Conservation (phyloP, 2,113 vertebrate genomes). For the Chrysemys picta region DNA sequence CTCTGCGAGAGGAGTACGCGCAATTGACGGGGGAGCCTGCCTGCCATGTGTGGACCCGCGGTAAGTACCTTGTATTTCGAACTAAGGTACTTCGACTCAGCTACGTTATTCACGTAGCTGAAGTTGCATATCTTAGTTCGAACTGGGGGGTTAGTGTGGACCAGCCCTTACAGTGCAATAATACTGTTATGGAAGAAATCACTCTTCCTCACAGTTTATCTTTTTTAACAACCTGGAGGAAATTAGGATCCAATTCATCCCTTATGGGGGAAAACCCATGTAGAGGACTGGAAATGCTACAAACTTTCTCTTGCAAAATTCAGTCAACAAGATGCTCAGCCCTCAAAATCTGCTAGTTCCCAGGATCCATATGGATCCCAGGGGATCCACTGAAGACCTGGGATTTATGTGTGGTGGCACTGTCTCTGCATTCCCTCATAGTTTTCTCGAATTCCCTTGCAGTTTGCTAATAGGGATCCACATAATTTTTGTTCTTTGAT, state of each 20-base stretch:
- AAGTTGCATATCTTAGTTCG: too few species aligned
- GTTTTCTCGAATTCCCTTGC: not conserved
- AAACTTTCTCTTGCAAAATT: not conserved
- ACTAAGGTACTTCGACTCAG: too few species aligned
- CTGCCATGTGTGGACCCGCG: too few species aligned
- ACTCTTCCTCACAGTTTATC: not conserved
- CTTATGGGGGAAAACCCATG: accelerated
- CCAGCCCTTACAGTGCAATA: not conserved
- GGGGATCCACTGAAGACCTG: not conserved
- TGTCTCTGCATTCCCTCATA: not conserved
- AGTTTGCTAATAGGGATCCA: not conserved
- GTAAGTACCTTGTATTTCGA: too few species aligned
- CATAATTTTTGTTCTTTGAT: not conserved
- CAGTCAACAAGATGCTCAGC: not conserved
- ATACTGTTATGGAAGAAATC: not conserved
- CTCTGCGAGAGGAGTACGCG: too few species aligned
- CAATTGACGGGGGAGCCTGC: too few species aligned
- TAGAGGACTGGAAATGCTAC: not conserved
- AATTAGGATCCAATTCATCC: not conserved
- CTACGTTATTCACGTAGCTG: too few species aligned
- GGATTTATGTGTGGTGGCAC: not conserved
- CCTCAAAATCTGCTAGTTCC: not conserved
- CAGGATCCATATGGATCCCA: not conserved
- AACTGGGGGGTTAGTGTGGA: too few species aligned
- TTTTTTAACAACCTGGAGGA: not conserved